phyloP scores from a whole-genome alignment of 2,113 vertebrate species.

The Crotalus tigris region DNA sequence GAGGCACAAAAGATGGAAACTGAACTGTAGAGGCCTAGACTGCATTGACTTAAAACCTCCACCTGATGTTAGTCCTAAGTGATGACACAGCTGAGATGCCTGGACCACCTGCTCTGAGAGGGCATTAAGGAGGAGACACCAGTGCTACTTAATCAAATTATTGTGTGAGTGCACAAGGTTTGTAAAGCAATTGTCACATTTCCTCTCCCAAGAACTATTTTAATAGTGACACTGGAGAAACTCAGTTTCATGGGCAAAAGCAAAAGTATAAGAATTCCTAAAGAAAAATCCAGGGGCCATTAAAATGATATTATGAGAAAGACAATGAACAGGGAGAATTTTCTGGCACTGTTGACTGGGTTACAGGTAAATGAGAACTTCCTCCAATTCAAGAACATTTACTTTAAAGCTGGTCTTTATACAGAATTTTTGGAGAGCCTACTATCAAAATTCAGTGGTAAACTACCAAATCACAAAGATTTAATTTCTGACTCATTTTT shows the following conservation, averaged over 20 bases:
- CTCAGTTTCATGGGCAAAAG: not conserved
- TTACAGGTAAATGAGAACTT: not conserved
- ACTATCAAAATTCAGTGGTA: not conserved
- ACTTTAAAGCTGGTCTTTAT: not conserved
- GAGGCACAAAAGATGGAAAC: not conserved
- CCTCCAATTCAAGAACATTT: not conserved
- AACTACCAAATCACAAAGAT: not conserved
- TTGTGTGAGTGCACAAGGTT: not conserved
- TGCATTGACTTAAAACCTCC: not conserved
- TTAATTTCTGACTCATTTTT: not conserved
- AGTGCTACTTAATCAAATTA: not conserved
- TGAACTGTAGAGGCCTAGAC: not conserved
- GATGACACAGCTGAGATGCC: not conserved
- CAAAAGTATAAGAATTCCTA: not conserved
- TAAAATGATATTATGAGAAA: not conserved
- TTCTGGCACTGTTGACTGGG: not conserved
- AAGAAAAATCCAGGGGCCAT: not conserved
- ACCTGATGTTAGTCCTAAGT: not conserved
- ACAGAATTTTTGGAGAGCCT: not conserved
- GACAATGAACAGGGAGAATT: not conserved
- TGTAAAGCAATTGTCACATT: not conserved
- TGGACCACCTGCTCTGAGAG: not conserved
- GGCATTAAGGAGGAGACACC: not conserved
- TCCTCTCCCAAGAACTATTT: not conserved
- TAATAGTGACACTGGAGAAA: not conserved